Evolutionary conservation across 2,797 vertebrate genomes (phyloP).

Genomic region (Myotis daubentonii): DNA sequence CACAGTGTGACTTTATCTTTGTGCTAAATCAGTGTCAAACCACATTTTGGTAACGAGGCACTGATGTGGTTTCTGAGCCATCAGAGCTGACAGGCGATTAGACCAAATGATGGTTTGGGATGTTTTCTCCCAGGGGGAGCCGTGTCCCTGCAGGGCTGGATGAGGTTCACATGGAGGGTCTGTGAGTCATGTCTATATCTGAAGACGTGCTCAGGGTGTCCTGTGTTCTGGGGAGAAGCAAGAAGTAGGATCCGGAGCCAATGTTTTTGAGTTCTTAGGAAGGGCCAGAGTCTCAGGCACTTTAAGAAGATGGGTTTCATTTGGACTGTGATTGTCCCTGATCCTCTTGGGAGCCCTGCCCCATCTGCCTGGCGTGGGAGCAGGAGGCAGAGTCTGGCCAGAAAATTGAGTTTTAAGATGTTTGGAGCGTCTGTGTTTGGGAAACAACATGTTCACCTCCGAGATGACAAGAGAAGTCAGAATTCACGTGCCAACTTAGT

Average conservation of each 20-base stretch:
- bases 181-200: neutral
- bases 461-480: neutral
- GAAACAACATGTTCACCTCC: fast-evolving
- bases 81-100: neutral
- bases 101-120: neutral
- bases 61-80: neutral
- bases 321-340: neutral
- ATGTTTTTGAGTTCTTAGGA: neutral
- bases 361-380: neutral
- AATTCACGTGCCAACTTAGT: neutral
- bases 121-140: neutral
- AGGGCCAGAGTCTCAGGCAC: neutral
- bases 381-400: neutral
- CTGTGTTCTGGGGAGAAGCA: neutral
- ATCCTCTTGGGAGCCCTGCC: neutral
- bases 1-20: neutral
- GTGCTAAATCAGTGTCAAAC: neutral
- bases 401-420: neutral
- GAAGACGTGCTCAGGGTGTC: neutral
- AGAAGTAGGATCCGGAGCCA: neutral
- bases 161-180: neutral
- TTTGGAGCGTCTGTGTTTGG: fast-evolving
- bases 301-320: neutral
- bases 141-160: neutral
- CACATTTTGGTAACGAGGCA: neutral